phyloP scores from a whole-genome alignment of 1,140 invertebrate species.

The Schlechtendalia chinensis region DNA sequence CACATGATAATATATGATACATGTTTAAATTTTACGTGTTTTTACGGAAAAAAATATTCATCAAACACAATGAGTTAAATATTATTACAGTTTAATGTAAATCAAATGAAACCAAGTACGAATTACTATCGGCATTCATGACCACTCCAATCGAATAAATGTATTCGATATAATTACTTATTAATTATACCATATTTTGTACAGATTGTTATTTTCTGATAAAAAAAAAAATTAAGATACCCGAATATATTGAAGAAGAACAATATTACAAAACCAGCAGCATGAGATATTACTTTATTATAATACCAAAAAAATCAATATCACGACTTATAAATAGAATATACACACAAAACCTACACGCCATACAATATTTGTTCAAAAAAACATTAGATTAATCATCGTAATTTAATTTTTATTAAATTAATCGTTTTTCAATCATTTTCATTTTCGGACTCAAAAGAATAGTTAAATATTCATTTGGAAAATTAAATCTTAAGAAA shows the following conservation, averaged over 20 bases:
- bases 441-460: neutral
- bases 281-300: neutral
- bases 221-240: too few relatives aligned
- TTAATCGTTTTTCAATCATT: neutral
- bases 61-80: neutral
- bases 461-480: neutral
- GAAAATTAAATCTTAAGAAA: neutral
- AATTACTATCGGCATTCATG: conserved; percentile 9
- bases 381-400: neutral
- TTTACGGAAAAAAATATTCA: neutral
- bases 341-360: conserved; percentile 6
- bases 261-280: neutral
- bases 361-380: neutral
- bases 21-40: neutral
- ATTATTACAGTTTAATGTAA: conserved; percentile 4
- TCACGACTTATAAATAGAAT: conserved; percentile 1
- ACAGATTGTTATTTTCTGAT: too few relatives aligned
- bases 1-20: neutral
- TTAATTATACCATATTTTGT: too few relatives aligned
- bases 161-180: neutral
- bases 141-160: neutral
- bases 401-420: too few relatives aligned
- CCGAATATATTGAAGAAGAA: neutral
- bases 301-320: neutral
- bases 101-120: conserved; percentile 4